phyloP scores from a whole-genome alignment of 2,888 invertebrate genomes.

The Graphium colonna region DNA sequence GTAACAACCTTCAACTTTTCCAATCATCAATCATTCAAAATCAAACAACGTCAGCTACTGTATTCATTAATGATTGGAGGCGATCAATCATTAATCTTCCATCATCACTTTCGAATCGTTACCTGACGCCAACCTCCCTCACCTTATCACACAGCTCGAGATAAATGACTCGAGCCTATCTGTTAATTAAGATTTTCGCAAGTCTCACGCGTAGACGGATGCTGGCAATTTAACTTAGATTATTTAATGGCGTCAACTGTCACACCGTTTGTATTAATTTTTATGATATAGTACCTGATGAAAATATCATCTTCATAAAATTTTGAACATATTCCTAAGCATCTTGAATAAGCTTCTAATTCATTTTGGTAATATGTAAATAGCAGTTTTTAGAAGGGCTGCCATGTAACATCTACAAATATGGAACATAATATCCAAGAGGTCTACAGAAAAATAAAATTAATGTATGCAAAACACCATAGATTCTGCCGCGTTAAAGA shows the following conservation, averaged over 20 bases:
- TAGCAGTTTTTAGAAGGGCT: no score
- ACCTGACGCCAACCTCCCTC: constrained; percentile 47
- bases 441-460: no score
- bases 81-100: constrained; percentile 53
- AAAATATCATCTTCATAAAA: no score
- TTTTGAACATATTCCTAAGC: no score
- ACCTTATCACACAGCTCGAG: constrained; percentile 64
- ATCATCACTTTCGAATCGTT: constrained; percentile 51
- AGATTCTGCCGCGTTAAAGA: no score
- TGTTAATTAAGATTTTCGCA: constrained; percentile 79
- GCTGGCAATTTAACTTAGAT: constrained; percentile 68
- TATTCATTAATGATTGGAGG: constrained; percentile 34
- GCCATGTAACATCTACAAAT: no score
- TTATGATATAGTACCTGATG: not conserved
- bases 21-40: constrained; percentile 4
- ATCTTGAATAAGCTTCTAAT: no score
- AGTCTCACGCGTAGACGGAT: constrained; percentile 69
- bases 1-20: not conserved
- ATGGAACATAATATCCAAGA: no score
- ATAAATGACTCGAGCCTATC: constrained; percentile 69
- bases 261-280: constrained; percentile 17
- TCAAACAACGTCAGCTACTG: constrained; percentile 29
- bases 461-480: no score
- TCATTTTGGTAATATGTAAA: no score
- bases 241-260: constrained; percentile 48